Percentiles rank a stretch among this genome's conserved stretches.
Evolutionary conservation across 2,113 vertebrate genomes (phyloP).

Genomic region (Vicugna pacos): DNA sequence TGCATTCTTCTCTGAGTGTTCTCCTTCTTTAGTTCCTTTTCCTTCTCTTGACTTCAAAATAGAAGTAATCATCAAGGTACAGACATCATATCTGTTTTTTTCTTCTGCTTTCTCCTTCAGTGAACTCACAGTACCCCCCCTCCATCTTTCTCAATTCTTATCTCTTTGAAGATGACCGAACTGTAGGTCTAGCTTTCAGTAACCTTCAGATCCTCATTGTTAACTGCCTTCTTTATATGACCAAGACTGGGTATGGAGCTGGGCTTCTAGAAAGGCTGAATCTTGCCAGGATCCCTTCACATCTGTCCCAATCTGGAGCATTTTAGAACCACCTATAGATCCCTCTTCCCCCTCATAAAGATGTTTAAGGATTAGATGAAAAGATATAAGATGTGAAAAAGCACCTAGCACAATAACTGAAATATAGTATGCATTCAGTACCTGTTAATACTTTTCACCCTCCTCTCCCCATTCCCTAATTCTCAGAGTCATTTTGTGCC

Average conservation of each 20-base stretch:
- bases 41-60: neutral
- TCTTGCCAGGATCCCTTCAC: neutral
- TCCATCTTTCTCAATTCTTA: neutral
- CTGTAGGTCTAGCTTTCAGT: neutral
- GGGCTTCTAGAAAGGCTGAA: neutral
- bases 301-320: neutral
- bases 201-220: neutral
- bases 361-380: constrained; percentile 3
- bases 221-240: neutral
- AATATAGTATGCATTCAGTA: neutral
- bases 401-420: neutral
- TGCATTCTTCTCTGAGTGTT: neutral
- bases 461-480: neutral
- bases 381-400: neutral
- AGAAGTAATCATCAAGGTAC: neutral
- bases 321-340: neutral
- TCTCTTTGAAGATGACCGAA: neutral
- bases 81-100: neutral
- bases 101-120: neutral
- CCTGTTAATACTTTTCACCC: neutral
- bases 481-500: neutral
- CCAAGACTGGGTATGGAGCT: neutral
- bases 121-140: neutral
- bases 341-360: neutral
- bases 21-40: neutral